Evolutionary conservation across 2,888 invertebrate species (phyloP).

Genomic region (Dryadula phaetusa): DNA sequence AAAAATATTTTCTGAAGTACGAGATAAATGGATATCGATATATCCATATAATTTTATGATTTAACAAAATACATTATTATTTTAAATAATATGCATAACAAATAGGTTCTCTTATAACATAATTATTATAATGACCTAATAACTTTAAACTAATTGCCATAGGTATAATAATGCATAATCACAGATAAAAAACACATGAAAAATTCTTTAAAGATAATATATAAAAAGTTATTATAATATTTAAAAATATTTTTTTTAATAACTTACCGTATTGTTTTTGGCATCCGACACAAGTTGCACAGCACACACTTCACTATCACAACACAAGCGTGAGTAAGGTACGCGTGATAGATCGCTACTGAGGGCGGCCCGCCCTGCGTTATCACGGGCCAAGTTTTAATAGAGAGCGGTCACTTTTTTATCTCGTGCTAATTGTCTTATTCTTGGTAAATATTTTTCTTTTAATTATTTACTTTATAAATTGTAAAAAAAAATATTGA

Average conservation of each 20-base stretch:
- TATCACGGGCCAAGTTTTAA: slow-evolving; percentile 59
- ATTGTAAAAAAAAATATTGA: slow-evolving; percentile 4
- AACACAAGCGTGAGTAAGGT: slow-evolving; percentile 57
- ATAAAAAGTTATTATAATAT: too few relatives aligned
- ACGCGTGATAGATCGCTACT: slow-evolving; percentile 64
- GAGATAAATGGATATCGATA: too few relatives aligned
- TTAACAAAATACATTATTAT: too few relatives aligned
- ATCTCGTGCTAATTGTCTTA: slow-evolving; percentile 49
- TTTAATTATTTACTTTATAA: slow-evolving; percentile 9
- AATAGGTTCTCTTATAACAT: background rate
- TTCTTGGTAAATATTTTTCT: slow-evolving; percentile 21
- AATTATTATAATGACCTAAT: background rate
- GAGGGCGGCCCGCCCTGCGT: slow-evolving; percentile 73
- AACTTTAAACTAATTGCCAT: background rate
- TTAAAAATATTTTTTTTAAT: background rate
- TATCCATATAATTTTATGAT: too few relatives aligned
- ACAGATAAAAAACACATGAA: background rate
- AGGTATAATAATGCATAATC: background rate
- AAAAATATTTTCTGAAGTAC: too few relatives aligned
- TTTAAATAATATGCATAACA: too few relatives aligned
- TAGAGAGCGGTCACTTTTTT: slow-evolving; percentile 45
- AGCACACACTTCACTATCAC: slow-evolving; percentile 42
- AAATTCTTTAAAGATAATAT: background rate
- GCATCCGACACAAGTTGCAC: slow-evolving; percentile 41
- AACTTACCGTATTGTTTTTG: slow-evolving; percentile 37